These are phyloP conservation scores for Gorsachius goisagi DNA, from an alignment of 2,113 vertebrate species.

Conservation along the genomic window DNA sequence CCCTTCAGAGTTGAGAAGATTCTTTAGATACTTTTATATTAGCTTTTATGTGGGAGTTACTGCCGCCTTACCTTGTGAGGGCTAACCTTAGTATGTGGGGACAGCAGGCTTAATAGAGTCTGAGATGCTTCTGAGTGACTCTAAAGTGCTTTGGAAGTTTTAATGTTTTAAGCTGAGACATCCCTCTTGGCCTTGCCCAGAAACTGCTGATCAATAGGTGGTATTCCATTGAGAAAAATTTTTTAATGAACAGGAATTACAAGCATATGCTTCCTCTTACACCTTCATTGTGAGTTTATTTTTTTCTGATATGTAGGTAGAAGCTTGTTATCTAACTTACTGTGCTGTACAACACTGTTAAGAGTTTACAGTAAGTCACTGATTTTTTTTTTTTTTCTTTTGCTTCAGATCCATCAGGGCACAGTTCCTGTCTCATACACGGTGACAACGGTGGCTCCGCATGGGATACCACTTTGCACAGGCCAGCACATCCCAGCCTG, in stretches of 20 bases:
- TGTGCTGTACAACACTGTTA: background rate
- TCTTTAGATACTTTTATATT: background rate
- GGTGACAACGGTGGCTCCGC: conserved; percentile 89
- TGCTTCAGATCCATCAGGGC: conserved; percentile 86
- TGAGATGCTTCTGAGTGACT: background rate
- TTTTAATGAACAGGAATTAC: background rate
- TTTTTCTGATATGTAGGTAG: background rate
- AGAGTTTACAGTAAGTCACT: background rate
- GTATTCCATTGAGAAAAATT: background rate
- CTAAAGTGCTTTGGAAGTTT: background rate
- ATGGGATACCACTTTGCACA: conserved; percentile 91
- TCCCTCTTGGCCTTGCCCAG: background rate
- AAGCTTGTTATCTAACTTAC: background rate
- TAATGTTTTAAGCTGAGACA: background rate
- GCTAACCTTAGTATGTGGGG: background rate
- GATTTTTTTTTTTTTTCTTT: background rate
- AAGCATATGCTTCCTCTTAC: background rate
- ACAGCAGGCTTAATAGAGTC: background rate
- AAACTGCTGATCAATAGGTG: background rate
- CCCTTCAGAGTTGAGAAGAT: background rate
- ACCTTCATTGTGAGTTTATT: background rate
- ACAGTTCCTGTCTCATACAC: conserved; percentile 94
- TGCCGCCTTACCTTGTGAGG: background rate
- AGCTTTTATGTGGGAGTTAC: background rate
- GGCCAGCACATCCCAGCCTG: conserved; percentile 94